Conservation (phyloP, 2,797 vertebrate genomes). For the Coranthus polyacanthus region DNA sequence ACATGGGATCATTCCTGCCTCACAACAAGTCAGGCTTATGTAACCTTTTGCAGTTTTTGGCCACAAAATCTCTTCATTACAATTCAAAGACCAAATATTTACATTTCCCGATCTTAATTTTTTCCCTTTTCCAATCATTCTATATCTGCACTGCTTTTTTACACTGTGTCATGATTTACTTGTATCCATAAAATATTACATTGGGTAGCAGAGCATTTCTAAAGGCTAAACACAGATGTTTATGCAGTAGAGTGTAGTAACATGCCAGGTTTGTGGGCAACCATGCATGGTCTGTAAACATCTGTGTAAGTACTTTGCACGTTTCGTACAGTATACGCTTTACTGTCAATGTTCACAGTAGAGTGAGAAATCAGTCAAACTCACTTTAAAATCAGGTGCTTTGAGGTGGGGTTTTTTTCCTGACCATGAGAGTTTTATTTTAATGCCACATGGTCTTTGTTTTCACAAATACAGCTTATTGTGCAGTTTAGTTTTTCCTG, state of each 20-base stretch:
- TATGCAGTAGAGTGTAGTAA: neutral
- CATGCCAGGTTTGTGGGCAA: constrained; percentile 39
- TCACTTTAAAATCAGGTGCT: constrained; percentile 61
- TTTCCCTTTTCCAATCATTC: neutral
- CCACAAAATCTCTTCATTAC: constrained; percentile 17
- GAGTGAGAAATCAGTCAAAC: constrained; percentile 35
- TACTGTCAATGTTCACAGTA: constrained; percentile 35
- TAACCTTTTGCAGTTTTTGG: constrained; percentile 42
- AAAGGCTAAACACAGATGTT: constrained; percentile 34
- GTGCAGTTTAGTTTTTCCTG: neutral
- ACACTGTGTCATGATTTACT: neutral
- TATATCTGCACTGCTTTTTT: neutral
- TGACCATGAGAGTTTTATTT: constrained; percentile 34
- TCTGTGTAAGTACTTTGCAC: constrained; percentile 41
- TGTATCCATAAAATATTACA: neutral
- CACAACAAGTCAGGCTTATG: constrained; percentile 34
- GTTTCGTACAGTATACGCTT: constrained; percentile 16
- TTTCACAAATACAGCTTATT: constrained; percentile 23
- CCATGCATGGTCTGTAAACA: constrained; percentile 41
- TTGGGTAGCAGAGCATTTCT: neutral
- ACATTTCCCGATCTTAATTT: neutral
- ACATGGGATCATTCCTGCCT: constrained; percentile 36
- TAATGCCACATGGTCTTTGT: constrained; percentile 15
- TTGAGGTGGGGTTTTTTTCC: constrained; percentile 31
- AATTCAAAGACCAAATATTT: constrained; percentile 21